Percentiles rank a stretch among this genome's conserved stretches.
Conservation (phyloP, 2,888 invertebrate species). For the Drosophila neotestacea region DNA sequence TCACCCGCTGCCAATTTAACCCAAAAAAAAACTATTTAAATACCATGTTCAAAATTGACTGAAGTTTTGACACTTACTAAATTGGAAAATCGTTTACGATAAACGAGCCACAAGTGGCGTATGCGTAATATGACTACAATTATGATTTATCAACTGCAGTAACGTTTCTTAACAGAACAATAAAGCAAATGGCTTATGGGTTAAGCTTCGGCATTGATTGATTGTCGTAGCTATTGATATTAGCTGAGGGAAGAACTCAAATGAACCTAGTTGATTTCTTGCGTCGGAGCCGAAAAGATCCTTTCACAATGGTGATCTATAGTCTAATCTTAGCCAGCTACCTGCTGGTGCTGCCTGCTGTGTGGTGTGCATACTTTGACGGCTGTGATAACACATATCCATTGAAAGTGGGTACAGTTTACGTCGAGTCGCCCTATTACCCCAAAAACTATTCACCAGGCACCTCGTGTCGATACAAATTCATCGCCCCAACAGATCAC, state of each 20-base stretch:
- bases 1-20: constrained; percentile 33
- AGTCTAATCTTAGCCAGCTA: constrained; percentile 42
- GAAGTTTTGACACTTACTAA: constrained; percentile 39
- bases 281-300: constrained; percentile 44
- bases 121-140: constrained; percentile 47
- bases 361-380: constrained; percentile 55
- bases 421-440: constrained; percentile 81
- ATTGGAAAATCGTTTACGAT: constrained; percentile 20
- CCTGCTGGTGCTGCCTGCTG: constrained; percentile 50
- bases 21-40: neutral
- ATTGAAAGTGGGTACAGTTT: constrained; percentile 58
- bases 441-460: constrained; percentile 73
- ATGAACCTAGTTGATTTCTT: constrained; percentile 60
- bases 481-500: constrained; percentile 78
- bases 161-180: constrained; percentile 32
- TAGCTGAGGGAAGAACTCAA: constrained; percentile 45
- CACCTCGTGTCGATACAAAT: constrained; percentile 82
- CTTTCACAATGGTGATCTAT: constrained; percentile 44
- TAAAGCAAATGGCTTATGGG: constrained; percentile 45
- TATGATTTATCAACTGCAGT: constrained; percentile 72
- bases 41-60: constrained; percentile 72
- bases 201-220: constrained; percentile 39
- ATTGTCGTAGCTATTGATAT: constrained; percentile 45
- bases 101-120: constrained; percentile 27
- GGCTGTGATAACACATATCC: constrained; percentile 4